phyloP scores from a whole-genome alignment of 1,140 invertebrate genomes.

The Andrena cerasifolii region DNA sequence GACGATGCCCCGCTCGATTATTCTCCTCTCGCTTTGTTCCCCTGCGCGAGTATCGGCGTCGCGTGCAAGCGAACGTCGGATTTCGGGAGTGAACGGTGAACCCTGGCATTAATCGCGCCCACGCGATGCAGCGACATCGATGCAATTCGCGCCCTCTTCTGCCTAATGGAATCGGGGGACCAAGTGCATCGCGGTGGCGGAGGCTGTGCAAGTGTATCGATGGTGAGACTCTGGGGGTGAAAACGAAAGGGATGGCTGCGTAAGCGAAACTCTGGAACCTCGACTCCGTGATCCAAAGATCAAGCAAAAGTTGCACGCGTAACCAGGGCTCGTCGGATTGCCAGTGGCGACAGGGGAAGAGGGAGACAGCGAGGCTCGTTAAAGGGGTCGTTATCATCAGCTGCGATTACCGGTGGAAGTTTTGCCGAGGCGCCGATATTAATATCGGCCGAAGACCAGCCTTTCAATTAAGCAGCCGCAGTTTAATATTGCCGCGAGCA shows the following conservation, averaged over 20 bases:
- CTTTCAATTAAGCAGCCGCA: conserved; percentile 56
- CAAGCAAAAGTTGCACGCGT: no score
- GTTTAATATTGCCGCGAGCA: conserved; percentile 58
- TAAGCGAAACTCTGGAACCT: no score
- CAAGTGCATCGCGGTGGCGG: no score
- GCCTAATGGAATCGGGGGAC: no score
- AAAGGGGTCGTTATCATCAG: conserved; percentile 28
- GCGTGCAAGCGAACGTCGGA: not conserved
- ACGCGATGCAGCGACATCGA: not conserved
- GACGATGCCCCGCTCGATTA: not conserved
- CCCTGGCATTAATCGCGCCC: not conserved
- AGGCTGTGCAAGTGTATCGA: no score
- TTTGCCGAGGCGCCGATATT: conserved; percentile 30
- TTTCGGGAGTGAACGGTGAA: not conserved
- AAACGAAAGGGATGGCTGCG: no score
- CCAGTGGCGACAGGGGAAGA: no score
- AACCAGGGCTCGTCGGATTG: no score
- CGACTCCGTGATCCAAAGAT: no score
- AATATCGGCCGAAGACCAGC: conserved; percentile 41
- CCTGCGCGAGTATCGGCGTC: no score
- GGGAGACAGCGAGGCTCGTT: not conserved
- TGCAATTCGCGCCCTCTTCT: not conserved
- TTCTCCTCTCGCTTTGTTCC: not conserved
- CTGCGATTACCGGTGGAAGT: conserved; percentile 39
- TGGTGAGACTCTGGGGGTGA: no score